Base-by-base conservation (phyloP, 2,797 vertebrate genomes). In the Poeciliopsis infans region DNA sequence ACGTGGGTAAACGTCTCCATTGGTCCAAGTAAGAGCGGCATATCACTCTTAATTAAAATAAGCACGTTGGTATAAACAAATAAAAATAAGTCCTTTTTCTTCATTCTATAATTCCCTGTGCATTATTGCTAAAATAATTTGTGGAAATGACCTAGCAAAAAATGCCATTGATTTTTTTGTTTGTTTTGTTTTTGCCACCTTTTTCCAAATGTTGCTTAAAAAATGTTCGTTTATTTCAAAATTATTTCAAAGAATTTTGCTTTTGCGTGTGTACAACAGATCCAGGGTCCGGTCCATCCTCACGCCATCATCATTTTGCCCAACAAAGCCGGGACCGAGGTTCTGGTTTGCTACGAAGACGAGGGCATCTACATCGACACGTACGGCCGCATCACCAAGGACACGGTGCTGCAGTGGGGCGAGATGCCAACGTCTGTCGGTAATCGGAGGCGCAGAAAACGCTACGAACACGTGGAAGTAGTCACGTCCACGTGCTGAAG, bases 261-360 rank as follows among this genome's bases (percentile, higher is more conserved):
- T 13, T 88, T 43, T 73, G 33, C 74, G 7, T 86, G 33, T 71
- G 28, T 83, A 20, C 69, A 12, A 79, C 88, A 97, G 96, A 96
- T 97, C 91, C 96, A 97, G 88, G 96, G 97, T 72, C 95, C 95
- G 72, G 97, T 98, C 86, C 95, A 92, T 80, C 96, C 97, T 25
- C 97, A 99, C 79, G 97, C 97, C 91, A 97, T 99, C 88, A 97
- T 99, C 94, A 97, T 99, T 91, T 93, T 99, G 79, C 98, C 97
- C 0, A 97, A 97, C 88, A 97, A 96, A 86, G 95, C 96, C 0
- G 97, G 97, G 86, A 97, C 96, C 88, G 98, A 98, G 89, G 95
- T 98, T 77, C 94, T 99, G 90, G 96, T 98, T 72, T 97, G 97
- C 88, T 98, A 98, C 4, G 97, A 98, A 87, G 97, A 97, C 72